Evolutionary conservation across 2,113 vertebrate species (phyloP).

Genomic region (Nymphicus hollandicus): DNA sequence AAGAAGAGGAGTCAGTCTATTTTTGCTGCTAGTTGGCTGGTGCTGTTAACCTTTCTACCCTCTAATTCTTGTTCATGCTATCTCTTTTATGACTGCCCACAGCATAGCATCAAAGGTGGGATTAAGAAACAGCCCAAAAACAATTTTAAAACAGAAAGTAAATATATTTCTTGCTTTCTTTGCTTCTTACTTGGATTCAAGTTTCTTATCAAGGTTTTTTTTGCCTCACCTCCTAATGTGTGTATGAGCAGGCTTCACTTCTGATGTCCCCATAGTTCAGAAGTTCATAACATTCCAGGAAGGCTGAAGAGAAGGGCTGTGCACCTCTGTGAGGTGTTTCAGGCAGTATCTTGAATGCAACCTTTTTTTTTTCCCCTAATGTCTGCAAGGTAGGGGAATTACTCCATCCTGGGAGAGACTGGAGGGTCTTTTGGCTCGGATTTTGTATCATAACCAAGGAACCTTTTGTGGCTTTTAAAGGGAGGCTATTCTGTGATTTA

Average conservation of each 20-base stretch:
- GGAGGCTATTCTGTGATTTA: background rate
- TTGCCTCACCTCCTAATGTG: background rate
- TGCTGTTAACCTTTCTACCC: background rate
- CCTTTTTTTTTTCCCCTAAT: background rate
- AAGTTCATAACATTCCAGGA: background rate
- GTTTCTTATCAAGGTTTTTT: background rate
- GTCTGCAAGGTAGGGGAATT: background rate
- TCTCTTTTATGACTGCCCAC: background rate
- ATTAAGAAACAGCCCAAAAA: background rate
- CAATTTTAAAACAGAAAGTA: background rate
- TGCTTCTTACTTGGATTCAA: background rate
- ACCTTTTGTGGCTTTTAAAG: background rate
- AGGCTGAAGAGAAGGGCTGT: background rate
- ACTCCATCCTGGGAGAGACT: background rate
- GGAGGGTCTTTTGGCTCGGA: background rate
- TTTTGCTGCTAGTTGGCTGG: conserved; percentile 9
- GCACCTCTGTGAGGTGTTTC: background rate
- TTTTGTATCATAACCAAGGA: background rate
- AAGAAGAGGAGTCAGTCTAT: conserved; percentile 21
- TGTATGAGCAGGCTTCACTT: background rate
- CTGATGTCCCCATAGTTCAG: background rate
- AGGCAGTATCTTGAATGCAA: background rate
- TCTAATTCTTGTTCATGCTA: background rate
- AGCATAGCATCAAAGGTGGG: background rate
- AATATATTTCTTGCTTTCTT: background rate